A percentile compares a stretch with the other conserved stretches of the same genome.
Conservation (phyloP, 2,797 vertebrate genomes). For the Siniperca obscura region DNA sequence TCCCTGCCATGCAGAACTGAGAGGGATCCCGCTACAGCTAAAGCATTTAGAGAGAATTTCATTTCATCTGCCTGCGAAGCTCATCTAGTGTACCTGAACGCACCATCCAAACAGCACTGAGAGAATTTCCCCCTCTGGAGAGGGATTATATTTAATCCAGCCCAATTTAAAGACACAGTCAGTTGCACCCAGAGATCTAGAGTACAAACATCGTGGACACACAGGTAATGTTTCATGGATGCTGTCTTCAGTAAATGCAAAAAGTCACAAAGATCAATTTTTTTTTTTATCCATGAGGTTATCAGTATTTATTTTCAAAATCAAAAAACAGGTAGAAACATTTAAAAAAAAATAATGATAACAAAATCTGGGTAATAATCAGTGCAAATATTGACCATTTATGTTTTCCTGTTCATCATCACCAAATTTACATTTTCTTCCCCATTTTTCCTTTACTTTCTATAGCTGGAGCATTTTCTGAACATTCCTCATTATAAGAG, state of each 20-base stretch:
- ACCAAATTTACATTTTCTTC: neutral
- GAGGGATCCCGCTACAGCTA: conserved; percentile 38
- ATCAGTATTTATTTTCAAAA: neutral
- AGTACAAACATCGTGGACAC: conserved; percentile 16
- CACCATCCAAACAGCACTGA: conserved; percentile 30
- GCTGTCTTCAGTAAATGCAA: neutral
- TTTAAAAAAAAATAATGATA: neutral
- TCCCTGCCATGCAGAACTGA: conserved; percentile 51
- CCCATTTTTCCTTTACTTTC: neutral
- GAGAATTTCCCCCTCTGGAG: conserved; percentile 19
- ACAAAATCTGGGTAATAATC: too few species aligned
- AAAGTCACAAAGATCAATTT: neutral
- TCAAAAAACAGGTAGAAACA: neutral
- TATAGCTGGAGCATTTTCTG: too few species aligned
- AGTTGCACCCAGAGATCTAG: conserved; percentile 7
- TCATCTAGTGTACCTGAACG: conserved; percentile 51
- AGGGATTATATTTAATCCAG: conserved; percentile 58
- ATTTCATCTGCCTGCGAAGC: conserved; percentile 42
- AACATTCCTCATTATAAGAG: neutral
- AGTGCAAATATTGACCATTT: neutral
- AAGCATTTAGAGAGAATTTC: conserved; percentile 47
- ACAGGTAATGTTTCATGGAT: conserved; percentile 4
- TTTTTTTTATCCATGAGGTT: neutral
- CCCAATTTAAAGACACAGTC: conserved; percentile 47
- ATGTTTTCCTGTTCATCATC: neutral